Evolutionary conservation across 2,888 invertebrate species (phyloP).

Genomic region (Psylliodes chrysocephalus): DNA sequence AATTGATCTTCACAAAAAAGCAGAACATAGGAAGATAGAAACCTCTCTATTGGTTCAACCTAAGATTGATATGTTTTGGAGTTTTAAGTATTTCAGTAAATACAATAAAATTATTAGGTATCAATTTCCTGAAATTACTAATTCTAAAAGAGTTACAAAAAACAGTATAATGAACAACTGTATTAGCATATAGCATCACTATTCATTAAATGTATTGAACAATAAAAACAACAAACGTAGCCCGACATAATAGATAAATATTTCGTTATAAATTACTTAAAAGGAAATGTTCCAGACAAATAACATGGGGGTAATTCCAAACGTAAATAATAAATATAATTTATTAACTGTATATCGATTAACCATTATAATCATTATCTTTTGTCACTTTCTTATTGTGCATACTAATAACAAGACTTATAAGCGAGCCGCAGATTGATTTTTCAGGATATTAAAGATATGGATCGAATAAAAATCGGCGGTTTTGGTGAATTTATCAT

Average conservation of each 20-base stretch:
- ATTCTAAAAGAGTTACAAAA: no score
- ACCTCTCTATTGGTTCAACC: no score
- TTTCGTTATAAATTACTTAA: slow-evolving; percentile 36
- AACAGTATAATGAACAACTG: no score
- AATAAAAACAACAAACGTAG: slow-evolving; percentile 38
- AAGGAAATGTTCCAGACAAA: slow-evolving; percentile 40
- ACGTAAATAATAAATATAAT: slow-evolving; percentile 46
- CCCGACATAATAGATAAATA: slow-evolving; percentile 36
- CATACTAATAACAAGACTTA: slow-evolving; percentile 47
- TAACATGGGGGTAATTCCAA: slow-evolving; percentile 35
- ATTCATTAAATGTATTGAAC: slow-evolving; percentile 28
- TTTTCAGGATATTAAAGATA: slow-evolving; percentile 24
- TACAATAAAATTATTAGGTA: no score
- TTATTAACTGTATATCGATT: slow-evolving; percentile 54
- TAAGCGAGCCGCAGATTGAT: slow-evolving; percentile 43
- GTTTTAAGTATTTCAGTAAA: no score
- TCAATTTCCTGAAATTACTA: no score
- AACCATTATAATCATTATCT: slow-evolving; percentile 54
- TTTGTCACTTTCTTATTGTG: slow-evolving; percentile 54
- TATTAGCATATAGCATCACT: not conserved
- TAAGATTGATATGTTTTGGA: no score
- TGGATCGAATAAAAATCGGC: not conserved
- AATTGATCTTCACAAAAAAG: no score
- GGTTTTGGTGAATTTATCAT: not conserved
- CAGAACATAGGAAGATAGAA: no score